phyloP scores from a whole-genome alignment of 2,888 invertebrate species.

The Caenorhabditis parvicauda region DNA sequence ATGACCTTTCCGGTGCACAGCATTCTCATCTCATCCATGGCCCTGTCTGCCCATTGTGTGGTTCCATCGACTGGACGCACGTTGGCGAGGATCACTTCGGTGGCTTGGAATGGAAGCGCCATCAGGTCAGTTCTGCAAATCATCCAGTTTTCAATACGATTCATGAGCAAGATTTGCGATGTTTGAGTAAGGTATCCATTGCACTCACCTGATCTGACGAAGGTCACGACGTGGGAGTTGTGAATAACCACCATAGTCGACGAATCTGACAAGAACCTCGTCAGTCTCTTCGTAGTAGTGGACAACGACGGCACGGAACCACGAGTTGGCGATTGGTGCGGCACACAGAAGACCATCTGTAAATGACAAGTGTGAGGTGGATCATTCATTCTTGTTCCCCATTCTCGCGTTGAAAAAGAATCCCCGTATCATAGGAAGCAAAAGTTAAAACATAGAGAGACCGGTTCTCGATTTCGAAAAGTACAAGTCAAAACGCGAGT shows the following conservation, averaged over 20 bases:
- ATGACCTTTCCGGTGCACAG: constrained; percentile 49
- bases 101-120: constrained; percentile 91
- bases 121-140: constrained; percentile 79
- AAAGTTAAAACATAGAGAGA: not conserved
- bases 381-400: not conserved
- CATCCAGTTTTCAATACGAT: not conserved
- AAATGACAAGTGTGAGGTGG: constrained; percentile 34
- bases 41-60: constrained; percentile 47
- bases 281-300: constrained; percentile 69
- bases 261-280: constrained; percentile 79
- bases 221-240: constrained; percentile 76
- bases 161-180: not conserved
- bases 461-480: not conserved
- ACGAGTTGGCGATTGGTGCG: constrained; percentile 78
- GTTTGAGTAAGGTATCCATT: too few species aligned
- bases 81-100: constrained; percentile 89
- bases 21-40: constrained; percentile 47
- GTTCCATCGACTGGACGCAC: constrained; percentile 74
- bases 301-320: constrained; percentile 85
- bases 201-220: constrained; percentile 75
- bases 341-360: constrained; percentile 84
- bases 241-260: constrained; percentile 92
- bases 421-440: not conserved
- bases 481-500: not conserved
- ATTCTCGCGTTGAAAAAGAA: not conserved